Evolutionary conservation across 1,140 invertebrate genomes (phyloP), one percentile per base, ranked within the genome.

Genomic region (Drosophila sp.): DNA sequence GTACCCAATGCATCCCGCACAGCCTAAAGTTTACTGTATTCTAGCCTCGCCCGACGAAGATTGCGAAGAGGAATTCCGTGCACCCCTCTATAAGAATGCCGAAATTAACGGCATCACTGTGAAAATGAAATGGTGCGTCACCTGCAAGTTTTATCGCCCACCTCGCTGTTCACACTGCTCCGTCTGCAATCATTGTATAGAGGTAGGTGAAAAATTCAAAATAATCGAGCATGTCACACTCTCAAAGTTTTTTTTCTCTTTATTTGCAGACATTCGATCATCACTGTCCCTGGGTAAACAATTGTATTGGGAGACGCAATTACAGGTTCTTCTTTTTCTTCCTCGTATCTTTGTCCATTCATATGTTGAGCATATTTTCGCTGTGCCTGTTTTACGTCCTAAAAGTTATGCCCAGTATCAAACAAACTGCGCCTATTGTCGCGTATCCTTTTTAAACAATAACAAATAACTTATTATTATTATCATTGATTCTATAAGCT

Each of bases 221-320:
- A 62, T 16, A 8, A 32, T 36, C 7, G 18, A 2, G 21, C 45
- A 0, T 45, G n/a, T 48, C 7, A 14, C 13, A 0, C 3, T 16
- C 8, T 14, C 7, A 56, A 0, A 34, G 9, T 1, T 21, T 78
- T 58, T 71, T 73, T 65, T 79, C 58, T 87, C 1, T 7, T 8
- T 1, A 9, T 14, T 95, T 96, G 66, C 94, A 99, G 97, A 99
- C 98, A 32, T 99, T 99, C 93, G 99, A 99, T 93, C 99, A 99
- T 94, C 99, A 99, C 93, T 99, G 99, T 94, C 99, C 99, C 56
- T 99, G 99, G 99, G 97, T 99, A 76, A 99, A 99, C 93, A 99
- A 99, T 93, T 99, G 99, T 92, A 99, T 99, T 89, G 99, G 99
- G 56, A 95, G 98, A 73, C 94, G 98, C 78, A 99, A 99, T 93